phyloP scores from a whole-genome alignment of 2,113 vertebrate species.

The Pampusana beccarii region DNA sequence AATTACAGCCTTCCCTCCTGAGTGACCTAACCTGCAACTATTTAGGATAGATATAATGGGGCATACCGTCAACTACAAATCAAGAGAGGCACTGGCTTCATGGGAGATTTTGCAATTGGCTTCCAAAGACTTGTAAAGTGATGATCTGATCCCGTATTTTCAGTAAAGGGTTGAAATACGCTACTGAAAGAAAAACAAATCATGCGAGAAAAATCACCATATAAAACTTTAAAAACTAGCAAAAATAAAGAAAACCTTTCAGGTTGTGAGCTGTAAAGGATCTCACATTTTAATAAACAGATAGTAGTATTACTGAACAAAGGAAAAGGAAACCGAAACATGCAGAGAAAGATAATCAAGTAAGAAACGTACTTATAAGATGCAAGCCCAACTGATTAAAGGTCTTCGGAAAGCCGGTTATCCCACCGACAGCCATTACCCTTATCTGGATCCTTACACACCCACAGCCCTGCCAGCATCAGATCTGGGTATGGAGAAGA shows the following conservation, averaged over 20 bases:
- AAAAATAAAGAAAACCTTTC: background rate
- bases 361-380: background rate
- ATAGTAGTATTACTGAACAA: slow-evolving; percentile 39
- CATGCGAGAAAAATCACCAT: background rate
- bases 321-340: slow-evolving; percentile 46
- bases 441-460: slow-evolving; percentile 33
- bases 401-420: slow-evolving; percentile 43
- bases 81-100: background rate
- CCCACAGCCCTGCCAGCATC: background rate
- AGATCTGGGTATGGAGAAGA: background rate
- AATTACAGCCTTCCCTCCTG: slow-evolving; percentile 48
- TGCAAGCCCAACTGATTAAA: slow-evolving; percentile 27
- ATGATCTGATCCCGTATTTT: background rate
- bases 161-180: background rate
- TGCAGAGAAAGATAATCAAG: slow-evolving; percentile 12
- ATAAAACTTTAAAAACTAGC: background rate
- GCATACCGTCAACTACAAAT: slow-evolving; percentile 16
- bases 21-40: slow-evolving; percentile 55
- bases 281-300: background rate
- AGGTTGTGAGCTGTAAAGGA: background rate
- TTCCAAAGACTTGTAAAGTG: background rate
- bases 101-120: background rate
- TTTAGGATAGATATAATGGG: slow-evolving; percentile 26
- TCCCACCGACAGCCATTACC: slow-evolving; percentile 42
- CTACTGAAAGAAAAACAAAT: background rate